These are phyloP conservation scores for Cydia amplana DNA, from an alignment of 1,140 invertebrate species.

Conservation along the genomic window DNA sequence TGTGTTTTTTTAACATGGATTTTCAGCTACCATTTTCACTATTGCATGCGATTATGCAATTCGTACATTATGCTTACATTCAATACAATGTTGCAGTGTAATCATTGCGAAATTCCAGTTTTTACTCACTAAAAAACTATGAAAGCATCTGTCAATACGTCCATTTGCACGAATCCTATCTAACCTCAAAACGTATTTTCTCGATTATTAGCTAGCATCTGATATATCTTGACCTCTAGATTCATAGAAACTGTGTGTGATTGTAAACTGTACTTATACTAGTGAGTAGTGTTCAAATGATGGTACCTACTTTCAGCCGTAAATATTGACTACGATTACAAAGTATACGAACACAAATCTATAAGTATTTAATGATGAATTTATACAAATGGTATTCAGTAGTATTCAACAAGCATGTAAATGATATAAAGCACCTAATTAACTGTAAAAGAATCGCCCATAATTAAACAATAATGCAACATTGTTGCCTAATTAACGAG, in stretches of 20 bases:
- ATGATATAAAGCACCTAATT: background rate
- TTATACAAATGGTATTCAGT: slow-evolving; percentile 5
- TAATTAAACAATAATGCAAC: background rate
- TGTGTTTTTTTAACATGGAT: background rate
- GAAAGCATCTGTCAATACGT: slow-evolving; percentile 7
- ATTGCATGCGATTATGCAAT: background rate
- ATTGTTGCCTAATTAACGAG: background rate
- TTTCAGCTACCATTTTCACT: background rate
- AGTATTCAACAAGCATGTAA: background rate
- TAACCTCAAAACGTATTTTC: background rate
- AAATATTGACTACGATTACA: background rate
- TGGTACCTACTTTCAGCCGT: background rate
- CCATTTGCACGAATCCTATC: background rate
- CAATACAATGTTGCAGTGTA: background rate
- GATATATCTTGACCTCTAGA: background rate
- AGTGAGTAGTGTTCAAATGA: background rate
- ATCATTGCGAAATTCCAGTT: slow-evolving; percentile 18
- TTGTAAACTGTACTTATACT: background rate
- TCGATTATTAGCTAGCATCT: background rate
- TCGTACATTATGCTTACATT: background rate
- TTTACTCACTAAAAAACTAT: background rate
- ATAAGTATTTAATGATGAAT: too few relatives aligned
- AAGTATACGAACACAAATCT: background rate
- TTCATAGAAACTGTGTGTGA: background rate
- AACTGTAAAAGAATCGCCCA: background rate